Evolutionary conservation across 2,888 invertebrate genomes (phyloP).

Genomic region (Bellardia bayeri): DNA sequence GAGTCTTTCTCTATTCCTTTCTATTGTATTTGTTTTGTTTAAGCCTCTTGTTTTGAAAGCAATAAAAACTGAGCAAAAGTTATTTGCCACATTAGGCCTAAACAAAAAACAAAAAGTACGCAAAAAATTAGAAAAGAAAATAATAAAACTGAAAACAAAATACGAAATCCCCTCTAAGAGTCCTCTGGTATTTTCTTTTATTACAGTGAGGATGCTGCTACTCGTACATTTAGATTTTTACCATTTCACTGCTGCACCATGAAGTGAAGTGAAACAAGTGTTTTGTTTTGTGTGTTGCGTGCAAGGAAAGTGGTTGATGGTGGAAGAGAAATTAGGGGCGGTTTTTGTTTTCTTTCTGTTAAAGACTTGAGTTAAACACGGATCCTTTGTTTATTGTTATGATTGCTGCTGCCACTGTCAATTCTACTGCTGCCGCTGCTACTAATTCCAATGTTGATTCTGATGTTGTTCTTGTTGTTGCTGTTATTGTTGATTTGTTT

Average conservation of each 20-base stretch:
- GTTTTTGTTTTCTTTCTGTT: slow-evolving; percentile 55
- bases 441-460: slow-evolving; percentile 37
- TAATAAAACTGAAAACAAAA: slow-evolving; percentile 45
- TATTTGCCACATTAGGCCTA: slow-evolving; percentile 72
- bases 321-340: slow-evolving; percentile 62
- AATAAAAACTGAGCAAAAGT: slow-evolving; percentile 78
- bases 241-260: slow-evolving; percentile 38
- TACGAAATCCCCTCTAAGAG: slow-evolving; percentile 58
- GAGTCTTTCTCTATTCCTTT: slow-evolving; percentile 9
- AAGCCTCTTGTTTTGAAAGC: slow-evolving; percentile 82
- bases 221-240: neutral
- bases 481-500: slow-evolving; percentile 68
- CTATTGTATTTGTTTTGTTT: slow-evolving; percentile 75
- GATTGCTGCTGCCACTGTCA: slow-evolving; percentile 52
- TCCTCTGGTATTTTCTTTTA: slow-evolving; percentile 58
- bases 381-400: slow-evolving; percentile 72
- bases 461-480: slow-evolving; percentile 36
- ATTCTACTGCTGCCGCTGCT: slow-evolving; percentile 27
- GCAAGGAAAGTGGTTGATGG: slow-evolving; percentile 44
- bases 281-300: slow-evolving; percentile 46
- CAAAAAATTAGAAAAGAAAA: slow-evolving; percentile 31
- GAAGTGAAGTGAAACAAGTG: slow-evolving; percentile 55
- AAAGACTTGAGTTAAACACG: slow-evolving; percentile 64
- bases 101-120: slow-evolving; percentile 25
- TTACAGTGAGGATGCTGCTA: slow-evolving; percentile 18